Percentiles rank a stretch among this genome's conserved stretches.
These are phyloP conservation scores for Rafetus swinhoei DNA, from an alignment of 2,113 vertebrate species.

Conservation along the genomic window DNA sequence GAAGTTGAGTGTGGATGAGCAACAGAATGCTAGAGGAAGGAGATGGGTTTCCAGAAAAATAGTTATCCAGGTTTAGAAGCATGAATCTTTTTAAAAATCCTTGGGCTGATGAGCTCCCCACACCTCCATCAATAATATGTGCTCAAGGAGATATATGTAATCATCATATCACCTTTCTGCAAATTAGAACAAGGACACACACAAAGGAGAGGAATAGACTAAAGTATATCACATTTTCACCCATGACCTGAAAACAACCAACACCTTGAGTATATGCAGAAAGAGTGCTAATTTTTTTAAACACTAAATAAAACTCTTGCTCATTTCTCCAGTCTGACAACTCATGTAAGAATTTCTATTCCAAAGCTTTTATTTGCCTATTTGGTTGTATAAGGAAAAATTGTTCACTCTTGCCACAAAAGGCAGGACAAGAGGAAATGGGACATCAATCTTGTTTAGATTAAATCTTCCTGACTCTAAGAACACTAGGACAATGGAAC, in stretches of 20 bases:
- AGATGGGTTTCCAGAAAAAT: not conserved
- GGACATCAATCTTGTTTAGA: not conserved
- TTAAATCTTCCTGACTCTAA: not conserved
- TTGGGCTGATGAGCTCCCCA: constrained; percentile 16
- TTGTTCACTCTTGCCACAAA: not conserved
- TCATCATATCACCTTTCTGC: constrained; percentile 52
- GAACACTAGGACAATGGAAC: not conserved
- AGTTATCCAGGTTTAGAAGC: not conserved
- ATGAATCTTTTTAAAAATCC: constrained; percentile 2
- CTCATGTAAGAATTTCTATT: not conserved
- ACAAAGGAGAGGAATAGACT: constrained; percentile 1
- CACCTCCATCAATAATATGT: not conserved
- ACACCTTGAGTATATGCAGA: constrained; percentile 9
- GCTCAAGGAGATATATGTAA: constrained; percentile 61
- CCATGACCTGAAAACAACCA: constrained; percentile 39
- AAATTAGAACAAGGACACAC: constrained; percentile 41
- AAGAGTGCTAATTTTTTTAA: not conserved
- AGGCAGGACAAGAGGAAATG: not conserved
- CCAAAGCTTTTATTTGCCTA: not conserved
- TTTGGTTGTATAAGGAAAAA: not conserved
- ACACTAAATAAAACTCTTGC: not conserved
- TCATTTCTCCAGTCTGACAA: not conserved
- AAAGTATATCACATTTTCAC: constrained; percentile 45
- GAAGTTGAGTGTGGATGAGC: not conserved
- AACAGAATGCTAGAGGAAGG: not conserved